Evolutionary conservation across 2,888 invertebrate species (phyloP).

Genomic region (Ochropleura plecta): DNA sequence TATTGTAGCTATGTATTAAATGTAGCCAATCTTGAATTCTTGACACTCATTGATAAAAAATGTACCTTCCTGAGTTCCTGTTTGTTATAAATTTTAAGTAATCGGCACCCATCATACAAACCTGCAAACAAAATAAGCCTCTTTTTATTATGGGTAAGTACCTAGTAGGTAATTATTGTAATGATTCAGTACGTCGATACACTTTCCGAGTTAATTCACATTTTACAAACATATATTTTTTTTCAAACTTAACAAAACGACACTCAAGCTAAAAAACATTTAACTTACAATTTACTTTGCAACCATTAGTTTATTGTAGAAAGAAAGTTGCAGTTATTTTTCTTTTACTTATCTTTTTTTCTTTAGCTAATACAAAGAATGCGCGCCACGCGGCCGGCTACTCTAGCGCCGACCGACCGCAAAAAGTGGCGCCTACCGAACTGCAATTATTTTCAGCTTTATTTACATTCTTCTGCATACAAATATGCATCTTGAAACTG

Average conservation of each 20-base stretch:
- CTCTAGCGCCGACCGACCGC: constrained; percentile 69
- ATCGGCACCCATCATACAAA: too few species aligned
- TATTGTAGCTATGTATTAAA: too few species aligned
- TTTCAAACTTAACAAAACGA: not conserved
- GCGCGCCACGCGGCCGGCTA: constrained; percentile 71
- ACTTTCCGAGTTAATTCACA: not conserved
- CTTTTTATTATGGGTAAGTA: not conserved
- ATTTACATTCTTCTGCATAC: constrained; percentile 26
- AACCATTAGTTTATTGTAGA: constrained; percentile 49
- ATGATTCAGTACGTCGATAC: not conserved
- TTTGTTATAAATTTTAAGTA: too few species aligned
- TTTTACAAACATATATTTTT: not conserved
- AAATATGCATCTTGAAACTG: constrained; percentile 19
- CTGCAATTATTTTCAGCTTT: constrained; percentile 63
- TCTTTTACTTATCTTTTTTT: constrained; percentile 28
- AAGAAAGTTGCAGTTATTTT: constrained; percentile 70
- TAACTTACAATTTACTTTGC: constrained; percentile 3
- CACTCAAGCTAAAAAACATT: not conserved
- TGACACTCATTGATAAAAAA: too few species aligned
- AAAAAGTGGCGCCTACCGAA: constrained; percentile 72
- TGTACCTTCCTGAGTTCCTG: too few species aligned
- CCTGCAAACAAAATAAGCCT: too few species aligned
- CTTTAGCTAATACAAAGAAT: constrained; percentile 72
- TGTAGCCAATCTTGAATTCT: too few species aligned
- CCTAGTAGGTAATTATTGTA: not conserved